Evolutionary conservation across 2,113 vertebrate genomes (phyloP).

Genomic region (Corythornis madagascariensis): DNA sequence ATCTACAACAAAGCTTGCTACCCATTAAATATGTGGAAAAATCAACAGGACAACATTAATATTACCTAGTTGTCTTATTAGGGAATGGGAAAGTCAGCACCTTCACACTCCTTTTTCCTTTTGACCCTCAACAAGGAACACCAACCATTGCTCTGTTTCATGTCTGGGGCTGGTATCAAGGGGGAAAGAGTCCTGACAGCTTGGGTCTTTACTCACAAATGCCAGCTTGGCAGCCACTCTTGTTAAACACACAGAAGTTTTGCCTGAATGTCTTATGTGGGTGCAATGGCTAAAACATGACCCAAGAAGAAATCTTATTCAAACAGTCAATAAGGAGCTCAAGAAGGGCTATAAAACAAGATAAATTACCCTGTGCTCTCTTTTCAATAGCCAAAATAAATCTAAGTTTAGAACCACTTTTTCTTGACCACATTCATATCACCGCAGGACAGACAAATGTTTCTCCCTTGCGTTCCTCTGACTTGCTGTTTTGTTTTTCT

Average conservation of each 20-base stretch:
- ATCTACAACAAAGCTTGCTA: not conserved
- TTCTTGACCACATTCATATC: not conserved
- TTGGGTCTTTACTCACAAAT: not conserved
- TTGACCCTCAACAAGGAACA: not conserved
- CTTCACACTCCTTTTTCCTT: not conserved
- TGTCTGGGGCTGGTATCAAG: not conserved
- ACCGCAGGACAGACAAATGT: not conserved
- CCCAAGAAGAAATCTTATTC: not conserved
- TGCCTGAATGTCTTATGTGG: not conserved
- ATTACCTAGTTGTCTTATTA: not conserved
- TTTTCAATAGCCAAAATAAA: not conserved
- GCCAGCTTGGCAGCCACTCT: not conserved
- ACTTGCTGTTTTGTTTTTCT: not conserved
- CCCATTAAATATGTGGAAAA: not conserved
- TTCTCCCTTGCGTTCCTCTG: not conserved
- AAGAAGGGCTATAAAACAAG: not conserved
- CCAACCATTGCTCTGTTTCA: not conserved
- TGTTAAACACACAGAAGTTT: not conserved
- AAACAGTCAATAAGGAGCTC: not conserved
- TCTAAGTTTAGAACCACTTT: not conserved
- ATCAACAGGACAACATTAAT: not conserved
- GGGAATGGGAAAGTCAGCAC: not conserved
- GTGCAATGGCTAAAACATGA: not conserved
- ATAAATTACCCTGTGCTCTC: not conserved
- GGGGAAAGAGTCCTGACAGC: not conserved